These are phyloP conservation scores for Bimastos eiseni DNA, from an alignment of 2,888 invertebrate genomes.

Conservation along the genomic window DNA sequence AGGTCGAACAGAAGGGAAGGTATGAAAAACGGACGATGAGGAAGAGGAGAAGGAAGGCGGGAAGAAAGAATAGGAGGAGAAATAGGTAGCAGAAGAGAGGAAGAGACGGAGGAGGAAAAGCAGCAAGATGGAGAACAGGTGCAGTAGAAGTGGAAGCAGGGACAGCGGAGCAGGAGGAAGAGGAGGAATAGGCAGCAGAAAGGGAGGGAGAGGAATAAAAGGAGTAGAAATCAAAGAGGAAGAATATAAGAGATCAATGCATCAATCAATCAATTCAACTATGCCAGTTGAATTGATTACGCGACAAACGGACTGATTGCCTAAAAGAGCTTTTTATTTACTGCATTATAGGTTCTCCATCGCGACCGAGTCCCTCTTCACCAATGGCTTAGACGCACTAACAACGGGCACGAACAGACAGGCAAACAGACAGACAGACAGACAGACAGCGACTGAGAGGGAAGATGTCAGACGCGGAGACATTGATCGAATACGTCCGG, in stretches of 20 bases:
- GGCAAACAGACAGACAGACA: not conserved
- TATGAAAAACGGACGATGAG: too few relatives aligned
- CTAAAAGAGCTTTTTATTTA: not conserved
- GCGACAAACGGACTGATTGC: not conserved
- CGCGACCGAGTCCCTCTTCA: not conserved
- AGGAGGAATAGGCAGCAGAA: too few relatives aligned
- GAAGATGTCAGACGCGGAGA: not conserved
- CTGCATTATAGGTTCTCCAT: not conserved
- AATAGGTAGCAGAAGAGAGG: too few relatives aligned
- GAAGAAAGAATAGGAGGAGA: too few relatives aligned
- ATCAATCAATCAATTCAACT: not conserved
- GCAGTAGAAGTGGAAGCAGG: too few relatives aligned
- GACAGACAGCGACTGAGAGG: not conserved
- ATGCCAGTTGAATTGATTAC: not conserved
- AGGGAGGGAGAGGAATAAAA: too few relatives aligned
- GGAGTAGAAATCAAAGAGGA: too few relatives aligned
- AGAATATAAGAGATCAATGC: not conserved
- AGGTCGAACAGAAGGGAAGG: too few relatives aligned
- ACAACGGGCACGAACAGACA: not conserved
- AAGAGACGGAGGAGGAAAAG: too few relatives aligned
- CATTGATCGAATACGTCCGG: constrained; percentile 5
- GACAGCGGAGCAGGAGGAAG: too few relatives aligned
- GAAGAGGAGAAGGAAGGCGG: too few relatives aligned
- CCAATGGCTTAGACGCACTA: not conserved
- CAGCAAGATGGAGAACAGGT: too few relatives aligned